Base-by-base conservation (phyloP, 2,888 invertebrate species). In the Atherix ibis region DNA sequence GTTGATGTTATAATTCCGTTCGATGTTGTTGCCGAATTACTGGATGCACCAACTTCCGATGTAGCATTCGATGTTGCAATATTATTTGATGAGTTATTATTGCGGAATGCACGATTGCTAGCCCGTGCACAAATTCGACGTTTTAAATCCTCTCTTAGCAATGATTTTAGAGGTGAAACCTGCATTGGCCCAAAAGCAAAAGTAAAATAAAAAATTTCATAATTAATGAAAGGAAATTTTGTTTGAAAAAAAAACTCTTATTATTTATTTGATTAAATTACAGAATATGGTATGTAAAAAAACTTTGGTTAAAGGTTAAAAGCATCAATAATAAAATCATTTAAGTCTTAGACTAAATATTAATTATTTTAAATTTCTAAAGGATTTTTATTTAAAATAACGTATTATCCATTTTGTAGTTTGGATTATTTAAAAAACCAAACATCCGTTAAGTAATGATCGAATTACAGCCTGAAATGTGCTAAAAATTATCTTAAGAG, bases 91-190 rank as follows among this genome's bases (percentile, higher is more conserved):
- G 37, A 35, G 36, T 45, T 46, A 37, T 46, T 49, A 32, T 54
- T 58, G 19, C 62, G 48, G 4, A 56, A 57, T 38, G 57, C 60
- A 37, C 73, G 64, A 44, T 67, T 68, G 48, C 70, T 70, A 33
- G 73, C 76, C 48, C 77, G 66, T 27, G 76, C 77, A 40, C 77
- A 75, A 48, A 84, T 76, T 55, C 83, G 76, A 41, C 83, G 68
- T 54, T 83, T 81, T 47, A 85, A 64, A 61, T 87, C 85, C 55
- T 87, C 85, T 32, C 85, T 70, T 42, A 87, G 65, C 43, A 87
- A 63, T 46, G 84, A 84, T 59, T 87, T 87, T 44, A 87, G 64
- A 41, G 87, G 85, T 35, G 85, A 87, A 44, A 76, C 71, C 62
- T 67, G 46, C 12, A 48, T 32, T n/a, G n/a, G n/a, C n/a, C n/a